Percentiles rank a stretch among this genome's conserved stretches.
phyloP scores from a whole-genome alignment of 2,113 vertebrate species.

The Gadus chalcogrammus region DNA sequence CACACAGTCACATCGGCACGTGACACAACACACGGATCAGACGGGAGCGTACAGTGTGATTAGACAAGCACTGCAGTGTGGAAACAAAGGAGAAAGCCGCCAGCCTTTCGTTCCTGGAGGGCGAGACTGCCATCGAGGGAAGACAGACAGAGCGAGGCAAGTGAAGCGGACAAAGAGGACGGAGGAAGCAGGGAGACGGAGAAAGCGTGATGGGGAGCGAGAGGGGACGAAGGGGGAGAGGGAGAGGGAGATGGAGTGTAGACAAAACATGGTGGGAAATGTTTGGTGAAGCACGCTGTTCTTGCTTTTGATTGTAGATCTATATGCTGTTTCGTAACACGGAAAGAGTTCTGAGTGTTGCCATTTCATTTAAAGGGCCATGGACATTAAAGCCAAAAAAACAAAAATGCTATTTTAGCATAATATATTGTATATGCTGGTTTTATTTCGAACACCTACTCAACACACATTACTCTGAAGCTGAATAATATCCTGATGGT shows the following conservation, averaged over 20 bases:
- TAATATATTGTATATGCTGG: too few relatives aligned
- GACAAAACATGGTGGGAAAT: too few relatives aligned
- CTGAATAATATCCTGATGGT: conserved; percentile 68
- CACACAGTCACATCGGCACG: not conserved
- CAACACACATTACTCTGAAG: conserved; percentile 74
- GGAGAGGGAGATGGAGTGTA: not conserved
- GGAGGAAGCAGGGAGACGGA: conserved; percentile 3
- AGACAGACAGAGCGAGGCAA: conserved; percentile 6
- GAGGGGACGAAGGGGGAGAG: not conserved
- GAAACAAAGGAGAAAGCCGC: conserved; percentile 26
- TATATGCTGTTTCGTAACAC: too few relatives aligned
- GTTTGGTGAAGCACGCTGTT: too few relatives aligned
- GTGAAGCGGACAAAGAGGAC: conserved; percentile 13
- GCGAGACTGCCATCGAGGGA: conserved; percentile 11
- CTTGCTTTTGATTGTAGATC: too few relatives aligned
- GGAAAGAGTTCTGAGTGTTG: too few relatives aligned
- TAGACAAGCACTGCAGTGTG: conserved; percentile 23
- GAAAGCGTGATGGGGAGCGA: not conserved
- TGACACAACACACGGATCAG: not conserved
- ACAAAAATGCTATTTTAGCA: too few relatives aligned
- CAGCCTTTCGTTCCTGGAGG: conserved; percentile 22
- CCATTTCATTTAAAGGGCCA: too few relatives aligned
- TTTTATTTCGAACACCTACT: not conserved
- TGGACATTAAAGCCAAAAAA: too few relatives aligned
- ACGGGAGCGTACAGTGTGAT: conserved; percentile 11